These are phyloP conservation scores for Malacoraja senta DNA, from an alignment of 2,797 vertebrate species.

Conservation along the genomic window DNA sequence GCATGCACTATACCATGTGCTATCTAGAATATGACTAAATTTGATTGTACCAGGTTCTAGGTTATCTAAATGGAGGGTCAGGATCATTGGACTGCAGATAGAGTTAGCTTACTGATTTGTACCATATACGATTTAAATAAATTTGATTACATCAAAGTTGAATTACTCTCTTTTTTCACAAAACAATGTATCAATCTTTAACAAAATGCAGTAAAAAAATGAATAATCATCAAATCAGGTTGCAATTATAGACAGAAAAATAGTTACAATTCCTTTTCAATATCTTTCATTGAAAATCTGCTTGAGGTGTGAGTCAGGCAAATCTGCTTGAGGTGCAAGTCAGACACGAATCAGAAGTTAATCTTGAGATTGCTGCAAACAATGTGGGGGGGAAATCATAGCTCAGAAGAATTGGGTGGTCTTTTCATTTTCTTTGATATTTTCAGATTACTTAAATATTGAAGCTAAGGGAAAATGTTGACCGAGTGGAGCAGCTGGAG, in stretches of 20 bases:
- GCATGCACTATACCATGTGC: background rate
- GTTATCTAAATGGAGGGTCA: background rate
- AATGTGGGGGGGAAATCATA: background rate
- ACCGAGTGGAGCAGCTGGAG: background rate
- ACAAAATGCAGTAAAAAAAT: too few species aligned
- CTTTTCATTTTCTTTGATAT: background rate
- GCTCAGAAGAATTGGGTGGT: too few species aligned
- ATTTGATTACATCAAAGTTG: background rate
- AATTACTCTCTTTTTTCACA: background rate
- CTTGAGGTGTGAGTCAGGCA: too few species aligned
- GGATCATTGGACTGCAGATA: background rate
- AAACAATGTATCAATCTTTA: background rate
- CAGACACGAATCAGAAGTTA: background rate
- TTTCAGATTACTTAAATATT: background rate
- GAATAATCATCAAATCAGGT: too few species aligned
- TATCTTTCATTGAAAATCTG: too few species aligned
- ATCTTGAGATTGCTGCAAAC: background rate
- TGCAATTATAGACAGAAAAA: too few species aligned
- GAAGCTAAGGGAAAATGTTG: background rate
- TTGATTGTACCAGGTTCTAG: background rate
- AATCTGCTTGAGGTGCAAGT: too few species aligned
- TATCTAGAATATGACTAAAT: background rate
- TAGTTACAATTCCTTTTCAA: too few species aligned
- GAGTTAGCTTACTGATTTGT: background rate
- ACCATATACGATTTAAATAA: background rate